Base-by-base conservation (phyloP, 2,113 vertebrate species). In the Pedetes capensis region DNA sequence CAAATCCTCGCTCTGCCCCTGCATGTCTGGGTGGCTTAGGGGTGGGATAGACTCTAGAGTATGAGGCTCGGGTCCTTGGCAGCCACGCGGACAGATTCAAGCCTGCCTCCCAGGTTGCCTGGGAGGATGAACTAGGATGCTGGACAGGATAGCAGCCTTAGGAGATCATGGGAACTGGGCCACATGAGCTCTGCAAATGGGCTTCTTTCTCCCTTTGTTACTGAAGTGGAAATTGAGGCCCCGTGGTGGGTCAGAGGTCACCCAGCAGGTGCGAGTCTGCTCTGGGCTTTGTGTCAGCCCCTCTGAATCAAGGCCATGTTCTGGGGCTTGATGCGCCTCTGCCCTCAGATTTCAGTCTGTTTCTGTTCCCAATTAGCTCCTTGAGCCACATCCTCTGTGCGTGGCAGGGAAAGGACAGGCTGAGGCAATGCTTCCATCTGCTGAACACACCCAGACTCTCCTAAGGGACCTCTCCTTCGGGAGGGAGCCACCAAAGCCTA, bases 261-360 rank as follows among this genome's bases (percentile, higher is more conserved):
- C 44, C 55, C 14, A 32, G 68, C 49, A 34, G 42, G 4, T 32
- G 10, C 0, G 0, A 1, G 49, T 32, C 63, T 29, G 59, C 59
- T 53, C 53, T 29, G 25, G 59, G 47, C 47, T 96, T 71, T n/a
- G 16, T 74, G 42, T 44, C 51, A 63, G 39, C 27, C 32, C 44
- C 47, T 55, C 29, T 12, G 74, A 71, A 13, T 72, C 89, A n/a
- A n/a, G n/a, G n/a, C n/a, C n/a, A n/a, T n/a, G n/a, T n/a, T n/a
- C n/a, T n/a, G 16, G 2, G 18, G 34, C 71, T 49, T 14, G 37
- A 66, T 51, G 47, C 57, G 71, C 23, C 27, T 68, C 49, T 29
- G 59, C 23, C 82, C 23, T 88, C 8, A 1, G 42, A 44, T 32
- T n/a, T n/a, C n/a, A n/a, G 61, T 69, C 49, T 42, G 49, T 68